Evolutionary conservation across 2,888 invertebrate genomes (phyloP).

Genomic region (Caenorhabditis sp.): DNA sequence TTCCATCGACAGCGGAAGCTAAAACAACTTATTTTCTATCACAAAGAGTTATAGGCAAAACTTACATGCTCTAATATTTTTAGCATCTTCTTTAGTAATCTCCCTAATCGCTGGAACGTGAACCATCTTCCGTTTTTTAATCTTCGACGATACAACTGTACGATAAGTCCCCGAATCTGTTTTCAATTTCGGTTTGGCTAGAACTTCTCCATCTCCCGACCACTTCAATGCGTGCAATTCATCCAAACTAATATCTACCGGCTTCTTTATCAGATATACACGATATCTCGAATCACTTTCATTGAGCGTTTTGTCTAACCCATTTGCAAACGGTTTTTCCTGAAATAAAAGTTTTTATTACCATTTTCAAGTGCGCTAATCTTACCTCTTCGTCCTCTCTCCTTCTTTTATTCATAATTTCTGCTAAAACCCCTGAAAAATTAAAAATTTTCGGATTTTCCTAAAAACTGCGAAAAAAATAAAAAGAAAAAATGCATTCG

Average conservation of each 20-base stretch:
- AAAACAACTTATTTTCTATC: not conserved
- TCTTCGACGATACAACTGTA: conserved; percentile 9
- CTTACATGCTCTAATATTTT: conserved; percentile 29
- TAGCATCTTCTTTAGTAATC: conserved; percentile 14
- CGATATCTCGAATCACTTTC: not conserved
- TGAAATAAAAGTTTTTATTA: not conserved
- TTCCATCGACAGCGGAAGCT: conserved; percentile 18
- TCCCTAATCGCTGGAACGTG: conserved; percentile 26
- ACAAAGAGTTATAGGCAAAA: not conserved
- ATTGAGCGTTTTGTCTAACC: not conserved
- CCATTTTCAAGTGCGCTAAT: not conserved
- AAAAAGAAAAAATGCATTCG: conserved; percentile 1
- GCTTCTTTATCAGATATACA: conserved; percentile 26
- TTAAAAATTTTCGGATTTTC: conserved; percentile 5
- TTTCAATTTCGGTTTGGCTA: conserved; percentile 22
- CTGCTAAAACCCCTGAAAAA: not conserved
- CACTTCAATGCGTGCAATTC: conserved; percentile 27
- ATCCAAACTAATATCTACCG: conserved; percentile 17
- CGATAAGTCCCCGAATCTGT: conserved; percentile 29
- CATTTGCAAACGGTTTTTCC: not conserved
- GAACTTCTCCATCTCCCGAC: conserved; percentile 11
- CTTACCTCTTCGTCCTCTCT: conserved; percentile 10
- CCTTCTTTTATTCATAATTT: conserved; percentile 29
- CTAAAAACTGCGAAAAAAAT: conserved; percentile 5
- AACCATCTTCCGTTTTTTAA: conserved; percentile 26